phyloP scores from a whole-genome alignment of 2,888 invertebrate genomes.

The Rotaria socialis region DNA sequence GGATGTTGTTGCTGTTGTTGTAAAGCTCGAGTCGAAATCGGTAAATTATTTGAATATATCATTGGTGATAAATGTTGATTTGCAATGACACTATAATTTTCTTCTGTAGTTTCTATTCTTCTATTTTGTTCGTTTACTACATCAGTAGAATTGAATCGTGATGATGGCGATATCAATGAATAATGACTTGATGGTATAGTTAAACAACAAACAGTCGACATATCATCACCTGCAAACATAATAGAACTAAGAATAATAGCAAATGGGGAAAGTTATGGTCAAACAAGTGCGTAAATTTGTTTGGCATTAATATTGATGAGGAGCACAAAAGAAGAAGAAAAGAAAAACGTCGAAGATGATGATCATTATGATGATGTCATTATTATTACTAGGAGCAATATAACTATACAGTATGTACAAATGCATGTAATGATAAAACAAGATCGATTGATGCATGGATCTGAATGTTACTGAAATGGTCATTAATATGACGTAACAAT shows the following conservation, averaged over 20 bases:
- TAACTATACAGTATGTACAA: not conserved
- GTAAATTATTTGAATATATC: not conserved
- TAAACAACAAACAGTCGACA: not conserved
- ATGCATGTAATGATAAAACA: not conserved
- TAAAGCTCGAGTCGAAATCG: not conserved
- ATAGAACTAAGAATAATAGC: not conserved
- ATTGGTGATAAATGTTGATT: not conserved
- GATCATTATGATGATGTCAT: slow-evolving; percentile 14
- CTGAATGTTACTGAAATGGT: not conserved
- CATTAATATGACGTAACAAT: not conserved
- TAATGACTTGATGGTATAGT: slow-evolving; percentile 5
- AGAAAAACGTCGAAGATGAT: not conserved
- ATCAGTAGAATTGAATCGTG: not conserved
- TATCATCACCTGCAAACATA: not conserved
- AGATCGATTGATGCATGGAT: not conserved
- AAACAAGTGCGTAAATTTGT: not conserved
- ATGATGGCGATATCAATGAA: not conserved
- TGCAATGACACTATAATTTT: not conserved
- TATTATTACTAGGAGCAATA: not conserved
- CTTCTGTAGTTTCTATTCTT: not conserved
- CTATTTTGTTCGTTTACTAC: not conserved
- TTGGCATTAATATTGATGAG: slow-evolving; percentile 12
- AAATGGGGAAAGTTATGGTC: not conserved
- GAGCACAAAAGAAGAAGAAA: not conserved
- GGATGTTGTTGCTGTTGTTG: not conserved